Evolutionary conservation across 2,797 vertebrate genomes (phyloP).

Genomic region (Acanthurus tractus): DNA sequence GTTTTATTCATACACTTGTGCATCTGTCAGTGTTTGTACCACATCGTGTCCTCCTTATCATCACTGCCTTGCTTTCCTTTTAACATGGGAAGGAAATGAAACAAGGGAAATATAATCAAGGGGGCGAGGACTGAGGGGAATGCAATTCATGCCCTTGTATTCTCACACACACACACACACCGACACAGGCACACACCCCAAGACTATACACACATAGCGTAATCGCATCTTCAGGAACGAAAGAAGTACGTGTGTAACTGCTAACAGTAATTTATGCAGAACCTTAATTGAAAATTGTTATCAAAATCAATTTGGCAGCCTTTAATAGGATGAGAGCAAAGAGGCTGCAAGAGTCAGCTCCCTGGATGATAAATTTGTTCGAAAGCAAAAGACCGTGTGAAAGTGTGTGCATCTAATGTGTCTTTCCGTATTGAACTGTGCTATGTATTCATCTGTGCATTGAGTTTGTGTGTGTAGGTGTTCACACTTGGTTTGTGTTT

Average conservation of each 20-base stretch:
- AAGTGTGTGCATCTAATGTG: slow-evolving; percentile 26
- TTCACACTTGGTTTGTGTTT: slow-evolving; percentile 39
- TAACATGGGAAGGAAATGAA: slow-evolving; percentile 61
- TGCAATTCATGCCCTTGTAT: slow-evolving; percentile 50
- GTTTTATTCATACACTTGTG: slow-evolving; percentile 5
- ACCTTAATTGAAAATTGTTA: slow-evolving; percentile 85
- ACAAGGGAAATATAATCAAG: slow-evolving; percentile 67
- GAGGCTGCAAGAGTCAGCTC: slow-evolving; percentile 67
- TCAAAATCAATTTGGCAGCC: slow-evolving; percentile 83
- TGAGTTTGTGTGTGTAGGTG: slow-evolving; percentile 16
- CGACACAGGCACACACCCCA: neutral
- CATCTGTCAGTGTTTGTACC: slow-evolving; percentile 14
- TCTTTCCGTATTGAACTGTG: slow-evolving; percentile 19
- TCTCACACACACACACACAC: neutral
- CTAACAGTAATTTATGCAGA: slow-evolving; percentile 77
- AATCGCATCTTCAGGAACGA: slow-evolving; percentile 70
- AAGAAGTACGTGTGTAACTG: slow-evolving; percentile 74
- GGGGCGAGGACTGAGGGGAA: slow-evolving; percentile 58
- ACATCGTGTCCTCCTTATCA: slow-evolving; percentile 57
- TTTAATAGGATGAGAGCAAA: slow-evolving; percentile 81
- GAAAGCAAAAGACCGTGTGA: slow-evolving; percentile 43
- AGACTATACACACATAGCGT: slow-evolving; percentile 30
- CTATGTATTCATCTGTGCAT: slow-evolving; percentile 18
- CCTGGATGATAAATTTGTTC: slow-evolving; percentile 66
- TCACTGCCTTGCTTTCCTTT: slow-evolving; percentile 62